Evolutionary conservation across 2,113 vertebrate genomes (phyloP), one percentile per base, ranked within the genome.

Genomic region (Notarius lentiginosus): DNA sequence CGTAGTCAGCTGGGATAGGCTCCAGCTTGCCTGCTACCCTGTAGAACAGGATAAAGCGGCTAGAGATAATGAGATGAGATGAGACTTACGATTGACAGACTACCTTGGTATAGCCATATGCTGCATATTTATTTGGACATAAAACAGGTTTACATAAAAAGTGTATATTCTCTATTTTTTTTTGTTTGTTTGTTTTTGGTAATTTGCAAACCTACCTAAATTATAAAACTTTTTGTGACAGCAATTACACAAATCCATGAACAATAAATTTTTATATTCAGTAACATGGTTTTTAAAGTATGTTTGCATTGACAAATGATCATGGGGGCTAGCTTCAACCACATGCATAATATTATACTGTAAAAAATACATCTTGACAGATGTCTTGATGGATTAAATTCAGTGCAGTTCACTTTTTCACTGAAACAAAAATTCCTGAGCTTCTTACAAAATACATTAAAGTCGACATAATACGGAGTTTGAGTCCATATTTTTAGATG

Each of bases 91-190:
- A 77, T 15, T 66, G 65, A 10, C 41, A 73, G 72, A 22, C 27
- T 24, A 76, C 34, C 63, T 76, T 41, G 12, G 70, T 49, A 20
- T 61, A 60, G 47, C 8, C 41, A 63, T 82, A 85, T 89, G 84
- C 90, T 89, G 88, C 81, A 87, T 58, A 86, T 86, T 90, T 89
- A 88, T 84, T 90, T 81, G 79, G 88, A 88, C 87, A 86, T 56
- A 88, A 89, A 82, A 87, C 30, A 86, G 53, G 49, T 79, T 87
- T 84, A 86, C 68, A 86, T 79, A 76, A 86, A 81, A 87, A 84
- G 27, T 30, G 34, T 79, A 30, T n/a, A n/a, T 27, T 72, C 76
- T 90, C 84, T 82, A n/a, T 65, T 84, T 82, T 76, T 68, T 83
- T 49, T 53, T 77, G 14, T 87, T 83, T 68, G 10, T 55, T 79